Base-by-base conservation (phyloP, 2,113 vertebrate genomes). In the Mustela nigripes region DNA sequence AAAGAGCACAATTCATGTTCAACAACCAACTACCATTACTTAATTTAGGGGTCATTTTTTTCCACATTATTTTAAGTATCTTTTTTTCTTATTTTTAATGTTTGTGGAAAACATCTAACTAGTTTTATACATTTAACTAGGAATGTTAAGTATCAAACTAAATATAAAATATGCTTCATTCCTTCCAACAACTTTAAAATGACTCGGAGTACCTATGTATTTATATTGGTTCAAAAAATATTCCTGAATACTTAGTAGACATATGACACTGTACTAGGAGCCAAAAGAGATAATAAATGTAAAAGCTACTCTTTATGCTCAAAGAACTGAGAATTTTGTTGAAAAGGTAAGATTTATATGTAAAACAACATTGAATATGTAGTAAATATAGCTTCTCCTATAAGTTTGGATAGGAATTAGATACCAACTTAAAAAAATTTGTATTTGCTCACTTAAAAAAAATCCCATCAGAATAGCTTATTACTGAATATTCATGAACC, bases 61-160 rank as follows among this genome's bases (percentile, higher is more conserved):
- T 82, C 24, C 28, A 81, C 11, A 79, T 69, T 69, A 86, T 45
- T 87, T 95, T 87, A 33, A 91, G 60, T 16, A 89, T 85, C 53
- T 94, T 69, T 73, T 84, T 89, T 96, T 67, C 56, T 67, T 53
- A 86, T 76, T 95, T 95, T 74, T 73, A 92, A 89, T 53, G 21
- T 89, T 86, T 63, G 74, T 74, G 11, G 39, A 69, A 56, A 94
- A 50, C 67, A 74, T n/a, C 45, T 82, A 94, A 63, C 60, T 80
- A 67, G 53, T 45, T 60, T 95, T 89, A 78, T 33, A 89, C 53
- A 73, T 67, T 96, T 80, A 97, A 76, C 15, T 67, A 73, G 78
- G 24, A 91, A 84, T 91, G 18, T 53, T 50, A 95, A 73, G 9
- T 81, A 45, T 58, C 53, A 93, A 73, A 71, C 62, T 28, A 12